phyloP scores from a whole-genome alignment of 1,140 invertebrate species.

The Pentalonia nigronervosa region DNA sequence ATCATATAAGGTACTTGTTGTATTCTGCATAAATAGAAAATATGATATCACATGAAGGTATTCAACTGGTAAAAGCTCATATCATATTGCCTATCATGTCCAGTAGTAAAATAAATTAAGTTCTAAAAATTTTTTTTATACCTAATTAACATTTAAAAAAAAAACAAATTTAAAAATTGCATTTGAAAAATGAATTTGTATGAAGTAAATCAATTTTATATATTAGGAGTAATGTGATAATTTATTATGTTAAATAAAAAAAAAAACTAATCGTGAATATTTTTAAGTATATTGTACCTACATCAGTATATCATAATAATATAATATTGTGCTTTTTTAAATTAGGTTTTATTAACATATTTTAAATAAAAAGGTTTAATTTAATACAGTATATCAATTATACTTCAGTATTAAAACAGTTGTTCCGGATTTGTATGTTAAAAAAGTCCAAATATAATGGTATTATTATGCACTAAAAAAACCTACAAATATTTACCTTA shows the following conservation, averaged over 20 bases:
- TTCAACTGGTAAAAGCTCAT: neutral
- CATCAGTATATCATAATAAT: neutral
- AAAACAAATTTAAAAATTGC: neutral
- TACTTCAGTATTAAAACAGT: neutral
- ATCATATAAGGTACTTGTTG: neutral
- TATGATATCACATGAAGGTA: neutral
- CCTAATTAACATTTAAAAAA: neutral
- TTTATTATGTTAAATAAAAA: too few relatives aligned
- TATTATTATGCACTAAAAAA: neutral
- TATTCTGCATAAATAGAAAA: neutral
- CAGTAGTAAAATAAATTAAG: neutral
- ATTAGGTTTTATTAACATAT: neutral
- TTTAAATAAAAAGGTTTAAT: too few relatives aligned
- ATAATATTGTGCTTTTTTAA: neutral
- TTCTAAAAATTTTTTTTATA: neutral
- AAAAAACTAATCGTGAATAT: neutral
- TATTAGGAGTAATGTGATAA: neutral
- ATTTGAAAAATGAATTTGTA: too few relatives aligned
- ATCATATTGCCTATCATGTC: neutral
- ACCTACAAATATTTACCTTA: neutral
- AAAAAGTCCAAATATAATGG: neutral
- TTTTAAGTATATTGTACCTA: neutral
- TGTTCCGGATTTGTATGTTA: neutral
- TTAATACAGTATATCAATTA: neutral
- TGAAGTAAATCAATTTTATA: neutral